Conservation (phyloP, 2,888 invertebrate genomes). For the Melieria crassipennis region DNA sequence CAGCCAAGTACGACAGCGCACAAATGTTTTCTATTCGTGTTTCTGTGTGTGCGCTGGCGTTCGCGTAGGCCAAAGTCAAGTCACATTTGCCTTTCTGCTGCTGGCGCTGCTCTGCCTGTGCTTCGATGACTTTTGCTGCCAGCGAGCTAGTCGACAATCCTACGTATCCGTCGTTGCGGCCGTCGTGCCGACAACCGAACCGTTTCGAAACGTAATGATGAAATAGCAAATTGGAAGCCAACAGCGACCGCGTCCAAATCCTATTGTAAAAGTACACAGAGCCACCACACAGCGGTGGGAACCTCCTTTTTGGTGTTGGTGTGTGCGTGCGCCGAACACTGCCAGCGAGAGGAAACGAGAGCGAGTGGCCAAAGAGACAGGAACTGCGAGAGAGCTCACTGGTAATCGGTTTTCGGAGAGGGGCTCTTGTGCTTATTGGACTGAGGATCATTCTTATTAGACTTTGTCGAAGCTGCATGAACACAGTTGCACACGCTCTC, state of each 20-base stretch:
- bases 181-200: conserved; percentile 9
- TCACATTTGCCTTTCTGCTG: conserved; percentile 23
- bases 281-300: neutral
- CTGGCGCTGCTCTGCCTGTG: conserved; percentile 6
- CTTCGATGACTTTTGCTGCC: conserved; percentile 32
- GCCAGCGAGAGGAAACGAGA: too few species aligned
- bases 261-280: conserved; percentile 36
- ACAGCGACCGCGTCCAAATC: conserved; percentile 30
- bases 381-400: too few species aligned
- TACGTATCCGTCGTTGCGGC: conserved; percentile 40
- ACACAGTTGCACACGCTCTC: too few species aligned
- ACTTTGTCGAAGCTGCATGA: too few species aligned
- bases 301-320: too few species aligned
- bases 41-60: neutral
- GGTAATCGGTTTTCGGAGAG: too few species aligned
- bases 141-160: conserved; percentile 30
- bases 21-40: conserved; percentile 1
- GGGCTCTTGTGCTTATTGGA: too few species aligned
- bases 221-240: conserved; percentile 40
- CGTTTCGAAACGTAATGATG: conserved; percentile 7
- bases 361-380: too few species aligned
- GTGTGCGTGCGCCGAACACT: too few species aligned
- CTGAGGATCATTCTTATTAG: too few species aligned
- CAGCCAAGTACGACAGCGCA: too few species aligned
- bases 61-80: conserved; percentile 38